phyloP scores from a whole-genome alignment of 2,888 invertebrate species.

The Ectobius pallidus region DNA sequence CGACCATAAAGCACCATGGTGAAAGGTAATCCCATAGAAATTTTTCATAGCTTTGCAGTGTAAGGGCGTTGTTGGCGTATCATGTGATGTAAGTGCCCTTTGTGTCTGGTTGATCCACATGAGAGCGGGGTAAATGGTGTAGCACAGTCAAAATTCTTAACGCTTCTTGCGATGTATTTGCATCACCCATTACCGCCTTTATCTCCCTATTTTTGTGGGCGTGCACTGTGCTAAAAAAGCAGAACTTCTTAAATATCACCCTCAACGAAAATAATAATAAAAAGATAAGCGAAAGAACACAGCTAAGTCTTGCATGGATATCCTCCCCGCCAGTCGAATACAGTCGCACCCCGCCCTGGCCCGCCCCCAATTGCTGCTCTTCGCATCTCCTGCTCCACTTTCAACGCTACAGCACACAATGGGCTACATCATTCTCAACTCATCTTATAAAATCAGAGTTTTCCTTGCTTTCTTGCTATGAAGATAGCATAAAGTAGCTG shows the following conservation, averaged over 20 bases:
- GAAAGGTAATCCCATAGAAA: too few species aligned
- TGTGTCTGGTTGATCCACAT: too few species aligned
- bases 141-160: too few species aligned
- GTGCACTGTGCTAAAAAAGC: too few species aligned
- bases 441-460: neutral
- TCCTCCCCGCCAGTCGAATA: neutral
- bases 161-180: neutral
- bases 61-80: too few species aligned
- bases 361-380: slow-evolving; percentile 12
- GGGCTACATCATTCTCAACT: neutral
- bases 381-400: too few species aligned
- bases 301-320: too few species aligned
- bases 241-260: neutral
- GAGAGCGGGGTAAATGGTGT: too few species aligned
- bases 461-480: neutral
- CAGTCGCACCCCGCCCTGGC: neutral
- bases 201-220: neutral
- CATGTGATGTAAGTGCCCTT: too few species aligned
- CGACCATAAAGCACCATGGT: too few species aligned
- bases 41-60: too few species aligned
- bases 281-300: neutral
- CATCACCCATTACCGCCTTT: neutral
- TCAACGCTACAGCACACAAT: neutral
- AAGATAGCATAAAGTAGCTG: neutral
- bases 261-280: neutral